phyloP scores from a whole-genome alignment of 2,113 vertebrate genomes.

The Mus spicilegus region DNA sequence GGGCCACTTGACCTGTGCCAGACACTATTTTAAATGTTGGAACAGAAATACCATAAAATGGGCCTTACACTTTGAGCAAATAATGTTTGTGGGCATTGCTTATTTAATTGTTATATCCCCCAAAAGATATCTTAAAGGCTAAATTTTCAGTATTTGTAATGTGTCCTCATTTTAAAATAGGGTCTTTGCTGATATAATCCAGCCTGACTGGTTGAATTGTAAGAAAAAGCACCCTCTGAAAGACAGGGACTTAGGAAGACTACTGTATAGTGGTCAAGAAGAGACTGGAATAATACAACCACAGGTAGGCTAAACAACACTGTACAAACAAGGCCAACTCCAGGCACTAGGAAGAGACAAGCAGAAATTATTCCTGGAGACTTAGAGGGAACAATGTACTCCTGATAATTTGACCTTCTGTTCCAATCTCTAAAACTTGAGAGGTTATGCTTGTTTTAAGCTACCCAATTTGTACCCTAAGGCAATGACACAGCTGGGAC shows the following conservation, averaged over 20 bases:
- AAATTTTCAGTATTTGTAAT: neutral
- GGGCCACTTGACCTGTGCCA: neutral
- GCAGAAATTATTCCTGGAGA: neutral
- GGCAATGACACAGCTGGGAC: neutral
- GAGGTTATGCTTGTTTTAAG: conserved; percentile 2
- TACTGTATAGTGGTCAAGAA: neutral
- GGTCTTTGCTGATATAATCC: conserved; percentile 5
- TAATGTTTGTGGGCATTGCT: neutral
- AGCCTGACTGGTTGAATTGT: neutral
- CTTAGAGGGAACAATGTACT: neutral
- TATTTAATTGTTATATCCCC: neutral
- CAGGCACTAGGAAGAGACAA: neutral
- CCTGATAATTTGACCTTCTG: neutral
- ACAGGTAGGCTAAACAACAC: neutral
- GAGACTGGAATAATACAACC: neutral
- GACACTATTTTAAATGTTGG: neutral
- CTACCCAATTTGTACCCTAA: neutral
- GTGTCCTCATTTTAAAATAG: conserved; percentile 31
- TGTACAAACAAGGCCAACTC: neutral
- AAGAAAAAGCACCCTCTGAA: neutral
- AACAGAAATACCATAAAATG: conserved; percentile 22
- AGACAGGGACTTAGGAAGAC: neutral
- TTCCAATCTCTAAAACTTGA: neutral
- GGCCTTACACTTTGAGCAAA: neutral
- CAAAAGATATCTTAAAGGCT: neutral